Conservation (phyloP, 1,140 invertebrate species). For the Caenorhabditis brenneri region DNA sequence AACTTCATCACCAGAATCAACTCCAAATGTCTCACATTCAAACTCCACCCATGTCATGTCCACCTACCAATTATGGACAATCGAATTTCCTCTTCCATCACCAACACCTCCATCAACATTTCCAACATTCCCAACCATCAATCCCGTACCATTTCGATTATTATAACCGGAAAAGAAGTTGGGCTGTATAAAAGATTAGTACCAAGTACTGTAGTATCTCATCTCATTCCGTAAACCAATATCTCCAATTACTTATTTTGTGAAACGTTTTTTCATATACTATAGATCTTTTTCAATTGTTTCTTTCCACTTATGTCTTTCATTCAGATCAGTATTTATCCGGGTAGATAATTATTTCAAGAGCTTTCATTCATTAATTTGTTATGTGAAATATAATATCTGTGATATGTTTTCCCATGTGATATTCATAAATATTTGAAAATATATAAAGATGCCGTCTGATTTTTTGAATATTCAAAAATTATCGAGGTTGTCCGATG, state of each 20-base stretch:
- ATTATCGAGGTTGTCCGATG: too few relatives aligned
- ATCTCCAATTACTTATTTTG: background rate
- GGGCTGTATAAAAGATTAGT: slow-evolving; percentile 7
- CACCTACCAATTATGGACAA: background rate
- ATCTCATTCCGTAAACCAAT: background rate
- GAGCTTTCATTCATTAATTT: slow-evolving; percentile 11
- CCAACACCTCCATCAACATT: slow-evolving; percentile 16
- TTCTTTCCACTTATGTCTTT: background rate
- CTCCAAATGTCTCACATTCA: background rate
- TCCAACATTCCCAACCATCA: slow-evolving; percentile 16
- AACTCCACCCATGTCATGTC: background rate
- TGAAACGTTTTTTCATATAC: too few relatives aligned
- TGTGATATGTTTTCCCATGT: background rate
- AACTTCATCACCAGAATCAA: background rate
- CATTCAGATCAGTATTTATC: slow-evolving; percentile 14
- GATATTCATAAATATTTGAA: background rate
- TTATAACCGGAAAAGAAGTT: slow-evolving; percentile 33
- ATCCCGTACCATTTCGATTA: slow-evolving; percentile 24
- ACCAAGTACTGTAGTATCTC: slow-evolving; percentile 17
- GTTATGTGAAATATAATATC: too few relatives aligned
- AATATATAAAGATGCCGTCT: too few relatives aligned
- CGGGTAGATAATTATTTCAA: slow-evolving; percentile 16
- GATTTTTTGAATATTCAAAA: too few relatives aligned
- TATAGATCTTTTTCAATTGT: too few relatives aligned
- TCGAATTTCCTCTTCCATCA: slow-evolving; percentile 22